Evolutionary conservation across 2,113 vertebrate genomes (phyloP), one percentile per base, ranked within the genome.

Genomic region (Proteles cristata): DNA sequence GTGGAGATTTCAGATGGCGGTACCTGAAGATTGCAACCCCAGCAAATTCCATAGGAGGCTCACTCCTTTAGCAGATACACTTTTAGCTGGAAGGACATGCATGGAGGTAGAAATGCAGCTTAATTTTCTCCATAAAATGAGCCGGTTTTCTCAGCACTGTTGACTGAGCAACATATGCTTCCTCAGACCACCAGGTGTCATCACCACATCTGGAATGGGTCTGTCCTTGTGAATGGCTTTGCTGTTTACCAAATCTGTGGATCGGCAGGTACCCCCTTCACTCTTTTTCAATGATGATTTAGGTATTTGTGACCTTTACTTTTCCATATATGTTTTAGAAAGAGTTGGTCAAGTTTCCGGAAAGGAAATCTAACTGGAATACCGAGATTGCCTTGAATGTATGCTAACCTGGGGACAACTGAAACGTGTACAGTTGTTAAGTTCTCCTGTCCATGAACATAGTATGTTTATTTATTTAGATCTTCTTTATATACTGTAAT

Each of bases 161-260:
- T 1, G 33, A 6, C 80, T 25, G 28, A 16, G 80, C 26, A 10
- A 1, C 14, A 6, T 2, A 6, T 16, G 25, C 35, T 5, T 26
- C 35, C 73, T 77, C 1, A 26, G 53, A 39, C n/a, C 53, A 35
- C 53, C 80, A 82, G 23, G n/a, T 14, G 23, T 35, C 23, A 9
- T 25, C 12, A 25, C 7, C 80, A 1, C 2, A 14, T 8, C 63
- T 69, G 66, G 4, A 7, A 16, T 1, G 11, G 48, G 55, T 28
- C 26, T 31, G 68, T 28, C 71, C 58, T 14, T 4, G 28, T 9
- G 1, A 11, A 11, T 0, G 35, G 69, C 63, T 39, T 33, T 2
- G 19, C 11, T 0, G 8, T 2, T 5, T 2, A n/a, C 8, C 4
- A 12, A 8, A 7, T 35, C 3, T 0, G 21, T 1, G 43, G 23